Conservation (phyloP, 2,797 vertebrate genomes). For the Natrix natrix region DNA sequence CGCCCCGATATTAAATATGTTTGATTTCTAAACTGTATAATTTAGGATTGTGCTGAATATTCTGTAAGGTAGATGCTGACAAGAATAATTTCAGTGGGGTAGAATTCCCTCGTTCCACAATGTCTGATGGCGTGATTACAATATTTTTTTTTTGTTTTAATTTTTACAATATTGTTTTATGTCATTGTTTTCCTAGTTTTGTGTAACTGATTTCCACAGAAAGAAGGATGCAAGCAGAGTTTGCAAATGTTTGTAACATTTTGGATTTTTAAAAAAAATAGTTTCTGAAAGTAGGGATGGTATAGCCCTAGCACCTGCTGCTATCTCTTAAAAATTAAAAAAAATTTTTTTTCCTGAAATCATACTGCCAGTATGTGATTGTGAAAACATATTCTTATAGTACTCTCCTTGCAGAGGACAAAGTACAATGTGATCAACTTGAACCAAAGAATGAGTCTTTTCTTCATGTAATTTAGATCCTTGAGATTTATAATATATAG, state of each 20-base stretch:
- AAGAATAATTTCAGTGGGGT: neutral
- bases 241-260: neutral
- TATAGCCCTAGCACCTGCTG: neutral
- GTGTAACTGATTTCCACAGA: neutral
- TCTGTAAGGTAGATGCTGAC: neutral
- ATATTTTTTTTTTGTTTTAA: neutral
- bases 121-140: neutral
- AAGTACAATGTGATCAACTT: neutral
- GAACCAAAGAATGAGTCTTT: neutral
- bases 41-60: neutral
- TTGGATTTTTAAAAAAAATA: neutral
- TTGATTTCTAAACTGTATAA: neutral
- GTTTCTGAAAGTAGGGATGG: neutral
- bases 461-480: neutral
- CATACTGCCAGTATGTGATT: neutral
- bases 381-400: neutral
- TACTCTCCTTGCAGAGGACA: neutral
- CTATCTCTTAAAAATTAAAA: neutral
- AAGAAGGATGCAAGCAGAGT: neutral
- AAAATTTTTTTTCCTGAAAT: too few relatives aligned
- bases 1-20: neutral
- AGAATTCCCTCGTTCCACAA: neutral
- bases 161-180: neutral
- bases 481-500: neutral
- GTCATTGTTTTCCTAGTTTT: neutral